Percentiles rank a stretch among this genome's conserved stretches.
phyloP scores from a whole-genome alignment of 2,797 vertebrate species.

The Natrix natrix region DNA sequence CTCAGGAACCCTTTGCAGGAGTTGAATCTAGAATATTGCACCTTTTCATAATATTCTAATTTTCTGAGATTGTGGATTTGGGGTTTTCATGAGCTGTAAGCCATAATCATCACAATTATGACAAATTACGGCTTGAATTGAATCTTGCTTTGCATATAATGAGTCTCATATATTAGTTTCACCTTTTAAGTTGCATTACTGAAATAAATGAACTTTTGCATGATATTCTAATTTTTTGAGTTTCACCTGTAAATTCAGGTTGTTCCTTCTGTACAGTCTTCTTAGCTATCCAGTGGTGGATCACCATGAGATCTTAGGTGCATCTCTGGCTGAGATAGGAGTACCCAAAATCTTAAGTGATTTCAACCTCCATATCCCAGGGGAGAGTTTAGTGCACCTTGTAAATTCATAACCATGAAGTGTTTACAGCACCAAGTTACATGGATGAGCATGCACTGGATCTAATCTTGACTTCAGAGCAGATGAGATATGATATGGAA shows the following conservation, averaged over 20 bases:
- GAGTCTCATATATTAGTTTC: too few species aligned
- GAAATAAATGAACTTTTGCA: too few species aligned
- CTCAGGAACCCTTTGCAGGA: too few species aligned
- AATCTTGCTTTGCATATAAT: too few species aligned
- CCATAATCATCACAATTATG: too few species aligned
- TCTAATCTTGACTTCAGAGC: neutral
- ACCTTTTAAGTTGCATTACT: too few species aligned
- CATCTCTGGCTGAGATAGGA: neutral
- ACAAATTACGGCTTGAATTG: too few species aligned
- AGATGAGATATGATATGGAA: neutral
- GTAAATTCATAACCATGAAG: neutral
- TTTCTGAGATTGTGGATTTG: too few species aligned
- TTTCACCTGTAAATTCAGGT: neutral
- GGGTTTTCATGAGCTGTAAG: too few species aligned
- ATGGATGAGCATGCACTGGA: neutral
- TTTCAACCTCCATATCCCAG: neutral
- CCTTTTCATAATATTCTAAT: too few species aligned
- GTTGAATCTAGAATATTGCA: too few species aligned
- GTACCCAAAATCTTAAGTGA: neutral
- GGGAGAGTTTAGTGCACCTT: neutral
- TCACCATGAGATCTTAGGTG: neutral
- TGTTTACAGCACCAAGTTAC: neutral
- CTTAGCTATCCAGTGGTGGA: neutral
- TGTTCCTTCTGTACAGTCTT: neutral
- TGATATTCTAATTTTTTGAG: too few species aligned